Conservation (phyloP, 2,797 vertebrate species). For the Hypotaenidia okinawae region DNA sequence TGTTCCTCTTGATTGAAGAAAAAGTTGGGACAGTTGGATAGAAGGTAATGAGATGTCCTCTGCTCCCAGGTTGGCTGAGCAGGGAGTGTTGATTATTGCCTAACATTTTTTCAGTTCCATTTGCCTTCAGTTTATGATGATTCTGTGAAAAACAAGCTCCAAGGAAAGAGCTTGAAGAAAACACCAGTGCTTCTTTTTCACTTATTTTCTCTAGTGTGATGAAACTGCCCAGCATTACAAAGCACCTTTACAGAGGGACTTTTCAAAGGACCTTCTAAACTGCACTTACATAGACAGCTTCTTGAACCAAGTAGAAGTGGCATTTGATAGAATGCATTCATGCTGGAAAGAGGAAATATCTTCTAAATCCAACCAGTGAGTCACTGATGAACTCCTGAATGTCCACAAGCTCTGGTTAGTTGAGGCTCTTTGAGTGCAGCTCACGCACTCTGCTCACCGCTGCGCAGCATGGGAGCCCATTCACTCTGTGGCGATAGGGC, state of each 20-base stretch:
- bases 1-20: not conserved
- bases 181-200: not conserved
- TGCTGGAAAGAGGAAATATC: not conserved
- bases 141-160: not conserved
- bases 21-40: not conserved
- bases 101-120: not conserved
- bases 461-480: not conserved
- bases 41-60: not conserved
- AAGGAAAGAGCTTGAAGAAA: not conserved
- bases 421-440: not conserved
- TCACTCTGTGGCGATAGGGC: not conserved
- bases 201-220: not conserved
- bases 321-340: slow-evolving; percentile 5
- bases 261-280: not conserved
- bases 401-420: not conserved
- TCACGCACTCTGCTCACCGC: not conserved
- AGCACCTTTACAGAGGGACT: not conserved
- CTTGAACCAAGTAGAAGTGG: not conserved
- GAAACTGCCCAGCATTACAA: not conserved
- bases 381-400: not conserved
- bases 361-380: not conserved
- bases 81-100: not conserved
- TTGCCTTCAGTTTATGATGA: not conserved
- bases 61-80: not conserved
- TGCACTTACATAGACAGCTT: not conserved